phyloP scores from a whole-genome alignment of 1,140 invertebrate species.

The Hetaerina americana region DNA sequence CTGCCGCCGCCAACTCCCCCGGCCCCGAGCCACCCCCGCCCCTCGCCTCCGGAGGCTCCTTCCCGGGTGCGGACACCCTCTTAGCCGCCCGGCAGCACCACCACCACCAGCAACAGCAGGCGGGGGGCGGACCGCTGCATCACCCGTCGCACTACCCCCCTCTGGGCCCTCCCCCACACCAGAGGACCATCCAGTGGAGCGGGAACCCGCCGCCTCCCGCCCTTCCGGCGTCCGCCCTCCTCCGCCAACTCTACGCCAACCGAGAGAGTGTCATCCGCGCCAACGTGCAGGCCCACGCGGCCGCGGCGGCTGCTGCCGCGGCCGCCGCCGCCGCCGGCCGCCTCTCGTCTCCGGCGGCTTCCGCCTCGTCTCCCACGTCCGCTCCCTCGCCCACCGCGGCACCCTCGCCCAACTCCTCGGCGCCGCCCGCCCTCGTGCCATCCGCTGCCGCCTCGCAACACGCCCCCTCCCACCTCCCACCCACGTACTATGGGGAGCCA shows the following conservation, averaged over 20 bases:
- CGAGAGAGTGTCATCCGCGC: conserved; percentile 87
- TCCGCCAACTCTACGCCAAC: conserved; percentile 82
- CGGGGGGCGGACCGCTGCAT: conserved; percentile 27
- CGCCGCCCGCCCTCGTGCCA: conserved; percentile 34
- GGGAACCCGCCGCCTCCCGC: conserved; percentile 55
- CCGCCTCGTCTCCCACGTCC: not conserved
- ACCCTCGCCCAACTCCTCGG: conserved; percentile 19
- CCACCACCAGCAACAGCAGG: no score
- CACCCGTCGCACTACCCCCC: conserved; percentile 71
- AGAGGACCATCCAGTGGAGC: conserved; percentile 89
- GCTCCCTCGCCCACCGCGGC: not conserved
- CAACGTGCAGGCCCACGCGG: conserved; percentile 62
- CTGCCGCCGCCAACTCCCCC: not conserved
- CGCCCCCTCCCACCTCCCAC: not conserved
- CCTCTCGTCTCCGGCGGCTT: conserved; percentile 38
- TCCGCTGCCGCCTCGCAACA: conserved; percentile 64
- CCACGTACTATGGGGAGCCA: not conserved
- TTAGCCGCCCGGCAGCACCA: not conserved
- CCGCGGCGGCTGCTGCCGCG: conserved; percentile 25
- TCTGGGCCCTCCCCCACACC: conserved; percentile 64
- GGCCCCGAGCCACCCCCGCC: not conserved
- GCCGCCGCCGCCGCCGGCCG: conserved; percentile 41
- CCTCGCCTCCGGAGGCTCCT: not conserved
- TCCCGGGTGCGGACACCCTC: not conserved
- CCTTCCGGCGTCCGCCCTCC: conserved; percentile 66